Evolutionary conservation across 2,888 invertebrate genomes (phyloP), one percentile per base, ranked within the genome.

Genomic region (Prosopocoilus inquinatus): DNA sequence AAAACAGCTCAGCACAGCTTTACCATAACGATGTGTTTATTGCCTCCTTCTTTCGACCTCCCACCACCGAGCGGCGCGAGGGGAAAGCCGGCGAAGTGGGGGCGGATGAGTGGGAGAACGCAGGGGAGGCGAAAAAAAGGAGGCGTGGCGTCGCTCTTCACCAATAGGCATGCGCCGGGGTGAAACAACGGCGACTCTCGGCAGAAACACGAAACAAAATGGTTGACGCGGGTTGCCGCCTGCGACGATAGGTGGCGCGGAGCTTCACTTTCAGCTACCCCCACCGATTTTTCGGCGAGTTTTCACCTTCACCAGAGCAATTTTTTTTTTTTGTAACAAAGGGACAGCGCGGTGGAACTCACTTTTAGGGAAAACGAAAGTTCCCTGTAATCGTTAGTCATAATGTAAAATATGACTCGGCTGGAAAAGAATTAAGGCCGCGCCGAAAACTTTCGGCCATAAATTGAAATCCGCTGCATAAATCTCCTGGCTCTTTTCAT

Each of bases 201-300:
- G 77, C 76, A 75, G 78, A 67, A 73, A 75, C 76, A 75, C 75
- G 78, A 79, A 81, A 82, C 82, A 82, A 82, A 82, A 83, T 83
- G 83, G 82, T 81, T 80, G 81, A 77, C 77, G 50, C 53, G 63
- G 59, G 63, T 76, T 72, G 63, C 49, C 56, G 58, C 57, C 63
- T 59, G 50, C 61, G 67, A 7, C 13, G 67, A 70, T 66, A 81
- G 82, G 79, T 79, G 80, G 79, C 79, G 73, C 67, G 57, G 66
- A 55, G 45, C 52, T 56, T 52, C 55, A 39, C 50, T 52, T 50
- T 32, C 15, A 33, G 47, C 47, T 36, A 36, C 34, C n/a, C 20
- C 36, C 32, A 13, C 33, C 36, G 20, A 47, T 47, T 47, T 34
- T 38, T 35, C 47, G 32, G 16, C 9, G 15, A 28, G 11, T 43